Conservation (phyloP, 2,113 vertebrate genomes). For the Ornithorhynchus anatinus region DNA sequence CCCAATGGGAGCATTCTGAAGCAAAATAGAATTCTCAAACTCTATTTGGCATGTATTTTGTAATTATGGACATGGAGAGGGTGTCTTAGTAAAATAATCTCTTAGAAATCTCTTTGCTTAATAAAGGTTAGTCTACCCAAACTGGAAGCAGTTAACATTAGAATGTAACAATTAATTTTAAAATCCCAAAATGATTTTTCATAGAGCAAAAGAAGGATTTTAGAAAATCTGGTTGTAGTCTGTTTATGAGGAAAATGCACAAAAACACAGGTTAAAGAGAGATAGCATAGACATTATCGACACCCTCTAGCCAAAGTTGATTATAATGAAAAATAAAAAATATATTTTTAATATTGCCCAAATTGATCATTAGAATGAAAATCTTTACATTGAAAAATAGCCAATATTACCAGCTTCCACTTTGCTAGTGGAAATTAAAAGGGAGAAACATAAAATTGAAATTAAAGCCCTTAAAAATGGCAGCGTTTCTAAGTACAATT, state of each 20-base stretch:
- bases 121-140: not conserved
- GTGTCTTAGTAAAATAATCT: fast-evolving
- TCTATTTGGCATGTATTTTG: not conserved
- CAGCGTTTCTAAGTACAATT: slow-evolving; percentile 19
- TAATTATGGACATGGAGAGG: too few relatives aligned
- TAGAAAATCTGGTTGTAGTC: not conserved
- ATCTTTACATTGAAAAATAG: too few relatives aligned
- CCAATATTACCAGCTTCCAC: not conserved
- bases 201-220: not conserved
- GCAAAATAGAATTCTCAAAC: not conserved
- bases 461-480: not conserved
- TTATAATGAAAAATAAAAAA: not conserved
- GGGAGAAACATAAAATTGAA: not conserved
- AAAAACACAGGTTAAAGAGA: not conserved
- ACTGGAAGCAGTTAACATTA: not conserved
- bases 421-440: slow-evolving; percentile 12
- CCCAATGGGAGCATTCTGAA: not conserved
- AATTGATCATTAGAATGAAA: not conserved
- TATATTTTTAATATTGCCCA: not conserved
- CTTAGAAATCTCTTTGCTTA: not conserved
- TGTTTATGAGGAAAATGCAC: not conserved
- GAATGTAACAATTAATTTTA: not conserved
- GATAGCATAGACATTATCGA: not conserved
- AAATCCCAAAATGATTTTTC: not conserved
- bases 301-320: not conserved